Evolutionary conservation across 2,888 invertebrate genomes (phyloP).

Genomic region (Scotopteryx bipunctaria): DNA sequence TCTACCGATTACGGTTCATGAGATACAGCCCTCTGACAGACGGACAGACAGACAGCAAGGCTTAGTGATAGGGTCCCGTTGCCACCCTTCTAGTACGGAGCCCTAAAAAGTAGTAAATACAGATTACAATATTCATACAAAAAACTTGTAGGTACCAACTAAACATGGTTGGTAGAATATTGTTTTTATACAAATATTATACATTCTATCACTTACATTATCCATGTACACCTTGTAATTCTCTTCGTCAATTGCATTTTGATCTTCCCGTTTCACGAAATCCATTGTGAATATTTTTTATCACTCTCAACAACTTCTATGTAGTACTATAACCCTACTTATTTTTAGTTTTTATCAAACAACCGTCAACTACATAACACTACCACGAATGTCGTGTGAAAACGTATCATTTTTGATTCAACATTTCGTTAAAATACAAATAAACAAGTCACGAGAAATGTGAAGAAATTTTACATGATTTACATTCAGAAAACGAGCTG

Average conservation of each 20-base stretch:
- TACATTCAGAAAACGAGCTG: background rate
- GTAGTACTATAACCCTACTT: constrained; percentile 16
- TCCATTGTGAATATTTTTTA: constrained; percentile 54
- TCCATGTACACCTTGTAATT: constrained; percentile 71
- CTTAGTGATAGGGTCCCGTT: too few species aligned
- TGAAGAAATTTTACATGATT: background rate
- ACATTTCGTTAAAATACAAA: background rate
- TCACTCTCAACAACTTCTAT: constrained; percentile 8
- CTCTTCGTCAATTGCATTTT: constrained; percentile 65
- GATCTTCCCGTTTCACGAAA: constrained; percentile 75
- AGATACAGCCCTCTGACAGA: too few species aligned
- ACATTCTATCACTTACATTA: constrained; percentile 56
- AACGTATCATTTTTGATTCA: background rate
- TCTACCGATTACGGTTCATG: too few species aligned
- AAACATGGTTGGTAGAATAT: background rate
- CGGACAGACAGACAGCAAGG: too few species aligned
- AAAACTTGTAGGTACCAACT: background rate
- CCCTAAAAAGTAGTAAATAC: too few species aligned
- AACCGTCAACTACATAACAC: background rate
- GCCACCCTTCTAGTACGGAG: too few species aligned
- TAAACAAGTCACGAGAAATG: background rate
- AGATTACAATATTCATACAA: too few species aligned
- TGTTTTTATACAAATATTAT: background rate
- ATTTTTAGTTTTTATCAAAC: background rate
- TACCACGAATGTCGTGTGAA: background rate